Percentiles rank a stretch among this genome's conserved stretches.
phyloP scores from a whole-genome alignment of 1,140 invertebrate species.

The Achatina immaculata region DNA sequence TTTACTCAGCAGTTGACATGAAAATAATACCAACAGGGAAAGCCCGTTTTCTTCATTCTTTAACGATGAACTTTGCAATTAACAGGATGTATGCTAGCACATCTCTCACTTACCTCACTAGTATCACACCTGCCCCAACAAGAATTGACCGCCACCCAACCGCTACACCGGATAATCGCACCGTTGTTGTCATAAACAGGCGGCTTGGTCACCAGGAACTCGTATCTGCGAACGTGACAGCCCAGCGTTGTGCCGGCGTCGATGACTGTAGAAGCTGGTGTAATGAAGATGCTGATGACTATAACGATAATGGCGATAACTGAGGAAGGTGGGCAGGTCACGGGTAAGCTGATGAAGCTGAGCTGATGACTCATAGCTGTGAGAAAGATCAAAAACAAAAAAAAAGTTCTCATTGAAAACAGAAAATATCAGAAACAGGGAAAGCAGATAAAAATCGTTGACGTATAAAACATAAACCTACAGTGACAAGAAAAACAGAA shows the following conservation, averaged over 20 bases:
- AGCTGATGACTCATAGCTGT: conserved; percentile 15
- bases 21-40: no score
- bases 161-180: conserved; percentile 79
- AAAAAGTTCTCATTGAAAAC: no score
- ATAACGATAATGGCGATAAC: not conserved
- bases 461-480: no score
- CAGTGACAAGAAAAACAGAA: no score
- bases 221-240: conserved; percentile 69
- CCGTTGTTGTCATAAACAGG: conserved; percentile 69
- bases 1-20: no score
- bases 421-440: no score
- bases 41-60: no score
- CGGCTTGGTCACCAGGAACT: conserved; percentile 45
- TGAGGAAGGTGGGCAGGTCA: not conserved
- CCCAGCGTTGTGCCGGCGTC: conserved; percentile 42
- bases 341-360: not conserved
- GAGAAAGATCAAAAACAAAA: no score
- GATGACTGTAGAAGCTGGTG: conserved; percentile 21
- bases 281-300: not conserved
- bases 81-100: no score
- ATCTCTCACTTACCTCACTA: conserved; percentile 79
- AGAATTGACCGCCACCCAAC: conserved; percentile 78
- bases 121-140: conserved; percentile 88
- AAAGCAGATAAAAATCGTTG: no score
- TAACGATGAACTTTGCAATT: no score